Evolutionary conservation across 2,888 invertebrate species (phyloP).

Genomic region (Melolontha melolontha): DNA sequence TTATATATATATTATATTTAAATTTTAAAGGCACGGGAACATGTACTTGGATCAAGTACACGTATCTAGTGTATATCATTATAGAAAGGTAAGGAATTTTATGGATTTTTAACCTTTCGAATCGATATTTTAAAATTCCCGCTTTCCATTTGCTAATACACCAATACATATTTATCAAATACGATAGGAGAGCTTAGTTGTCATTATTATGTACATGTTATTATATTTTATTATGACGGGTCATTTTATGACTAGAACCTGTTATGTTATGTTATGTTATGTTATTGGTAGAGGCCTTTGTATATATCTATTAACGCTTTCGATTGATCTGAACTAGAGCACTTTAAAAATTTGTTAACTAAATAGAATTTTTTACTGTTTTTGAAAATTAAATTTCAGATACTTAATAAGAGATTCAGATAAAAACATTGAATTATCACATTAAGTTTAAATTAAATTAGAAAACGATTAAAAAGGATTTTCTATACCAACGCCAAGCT

Average conservation of each 20-base stretch:
- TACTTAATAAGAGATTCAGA: no score
- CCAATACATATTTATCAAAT: no score
- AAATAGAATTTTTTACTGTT: no score
- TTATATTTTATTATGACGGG: slow-evolving; percentile 11
- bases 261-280: slow-evolving; percentile 28
- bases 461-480: no score
- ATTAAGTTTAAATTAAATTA: no score
- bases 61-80: slow-evolving; percentile 9
- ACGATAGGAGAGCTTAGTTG: no score
- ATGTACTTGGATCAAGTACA: slow-evolving; percentile 34
- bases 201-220: background rate
- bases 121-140: background rate
- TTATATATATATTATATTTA: slow-evolving; percentile 1
- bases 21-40: slow-evolving; percentile 33
- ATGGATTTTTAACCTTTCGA: background rate
- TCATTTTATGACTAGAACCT: slow-evolving; percentile 42
- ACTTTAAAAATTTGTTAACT: no score
- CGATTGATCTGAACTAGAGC: background rate
- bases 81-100: slow-evolving; percentile 1
- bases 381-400: no score
- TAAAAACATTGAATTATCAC: no score
- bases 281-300: slow-evolving; percentile 30
- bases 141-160: background rate
- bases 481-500: no score
- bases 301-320: slow-evolving; percentile 19